Evolutionary conservation across 2,888 invertebrate genomes (phyloP).

Genomic region (Schizaphis graminum): DNA sequence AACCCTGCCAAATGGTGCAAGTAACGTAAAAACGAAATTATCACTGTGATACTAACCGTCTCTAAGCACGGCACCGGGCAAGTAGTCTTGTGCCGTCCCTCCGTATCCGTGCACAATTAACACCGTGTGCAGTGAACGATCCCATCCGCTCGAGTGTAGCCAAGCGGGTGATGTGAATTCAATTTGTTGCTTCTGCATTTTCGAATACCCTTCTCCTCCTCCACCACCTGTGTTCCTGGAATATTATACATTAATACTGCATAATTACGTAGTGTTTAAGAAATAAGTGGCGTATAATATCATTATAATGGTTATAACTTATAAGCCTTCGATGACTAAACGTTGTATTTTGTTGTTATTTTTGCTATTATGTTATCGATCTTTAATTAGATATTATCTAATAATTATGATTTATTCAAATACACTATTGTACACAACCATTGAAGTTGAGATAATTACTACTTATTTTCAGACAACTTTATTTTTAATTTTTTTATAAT

Average conservation of each 20-base stretch:
- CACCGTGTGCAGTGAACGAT: slow-evolving; percentile 79
- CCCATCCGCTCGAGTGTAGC: slow-evolving; percentile 81
- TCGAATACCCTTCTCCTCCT: not conserved
- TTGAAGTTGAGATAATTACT: not conserved
- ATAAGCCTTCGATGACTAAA: not conserved
- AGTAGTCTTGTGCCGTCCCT: slow-evolving; percentile 78
- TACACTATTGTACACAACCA: not conserved
- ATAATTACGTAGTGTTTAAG: not conserved
- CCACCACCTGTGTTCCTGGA: not conserved
- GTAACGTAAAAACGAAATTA: not conserved
- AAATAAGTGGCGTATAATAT: not conserved
- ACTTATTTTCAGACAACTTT: not conserved
- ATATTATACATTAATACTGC: not conserved
- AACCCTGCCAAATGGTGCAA: not conserved
- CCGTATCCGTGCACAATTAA: slow-evolving; percentile 84
- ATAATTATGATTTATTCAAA: not conserved
- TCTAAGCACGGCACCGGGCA: slow-evolving; percentile 81
- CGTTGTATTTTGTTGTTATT: not conserved
- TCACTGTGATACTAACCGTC: slow-evolving; percentile 75
- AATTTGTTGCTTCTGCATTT: slow-evolving; percentile 69
- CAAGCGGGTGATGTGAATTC: slow-evolving; percentile 79
- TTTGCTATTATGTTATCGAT: too few species aligned
- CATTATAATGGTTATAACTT: not conserved
- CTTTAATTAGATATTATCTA: too few species aligned
- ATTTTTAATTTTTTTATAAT: not conserved